Conservation (phyloP, 2,888 invertebrate species). For the Noctua pronuba region DNA sequence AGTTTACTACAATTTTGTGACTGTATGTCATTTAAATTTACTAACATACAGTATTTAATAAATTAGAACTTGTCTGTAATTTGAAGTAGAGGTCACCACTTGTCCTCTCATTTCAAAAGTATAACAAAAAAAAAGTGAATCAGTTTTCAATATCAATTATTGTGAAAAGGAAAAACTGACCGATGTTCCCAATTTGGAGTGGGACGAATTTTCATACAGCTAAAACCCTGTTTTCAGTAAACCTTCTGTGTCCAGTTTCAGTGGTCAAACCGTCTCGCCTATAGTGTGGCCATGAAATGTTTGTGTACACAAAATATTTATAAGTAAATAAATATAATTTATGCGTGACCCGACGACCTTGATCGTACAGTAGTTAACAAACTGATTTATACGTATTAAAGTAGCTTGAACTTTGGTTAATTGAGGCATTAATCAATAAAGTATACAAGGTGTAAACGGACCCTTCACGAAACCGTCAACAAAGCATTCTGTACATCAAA, state of each 20-base stretch:
- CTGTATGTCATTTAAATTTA: too few species aligned
- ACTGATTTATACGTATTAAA: conserved; percentile 28
- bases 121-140: background rate
- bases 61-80: background rate
- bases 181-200: background rate
- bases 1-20: background rate
- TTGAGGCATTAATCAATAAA: conserved; percentile 32
- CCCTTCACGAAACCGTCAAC: too few species aligned
- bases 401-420: conserved; percentile 7
- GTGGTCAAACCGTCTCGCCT: background rate
- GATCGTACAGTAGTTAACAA: conserved; percentile 4
- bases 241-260: conserved; percentile 33
- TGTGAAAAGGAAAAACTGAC: background rate
- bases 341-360: conserved; percentile 31
- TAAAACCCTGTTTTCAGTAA: background rate
- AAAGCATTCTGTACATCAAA: too few species aligned
- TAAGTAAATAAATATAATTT: conserved; percentile 27
- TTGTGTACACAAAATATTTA: conserved; percentile 44
- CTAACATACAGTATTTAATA: background rate
- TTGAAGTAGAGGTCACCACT: background rate
- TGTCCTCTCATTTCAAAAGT: background rate
- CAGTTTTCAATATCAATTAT: background rate
- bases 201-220: background rate
- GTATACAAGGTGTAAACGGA: too few species aligned
- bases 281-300: conserved; percentile 46